Conservation (phyloP, 1,140 invertebrate genomes). For the Pseudachorutes palmiensis region DNA sequence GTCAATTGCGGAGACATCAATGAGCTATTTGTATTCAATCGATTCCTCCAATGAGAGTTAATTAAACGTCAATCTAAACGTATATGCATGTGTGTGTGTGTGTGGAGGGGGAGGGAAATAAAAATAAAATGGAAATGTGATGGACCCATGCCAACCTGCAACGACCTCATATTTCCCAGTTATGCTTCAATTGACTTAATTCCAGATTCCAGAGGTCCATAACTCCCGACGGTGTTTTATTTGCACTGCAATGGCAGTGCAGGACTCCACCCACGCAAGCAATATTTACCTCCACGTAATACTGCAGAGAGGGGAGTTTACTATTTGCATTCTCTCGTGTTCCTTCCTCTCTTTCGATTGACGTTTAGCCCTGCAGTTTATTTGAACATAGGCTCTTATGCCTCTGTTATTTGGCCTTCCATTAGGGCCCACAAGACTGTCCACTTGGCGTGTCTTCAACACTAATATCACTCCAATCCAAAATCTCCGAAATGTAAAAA, state of each 20-base stretch:
- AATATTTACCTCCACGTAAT: no score
- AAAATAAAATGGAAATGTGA: background rate
- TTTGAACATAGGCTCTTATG: background rate
- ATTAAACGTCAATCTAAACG: constrained; percentile 4
- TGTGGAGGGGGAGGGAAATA: background rate
- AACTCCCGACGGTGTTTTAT: background rate
- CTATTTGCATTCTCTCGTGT: background rate
- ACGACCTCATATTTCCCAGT: background rate
- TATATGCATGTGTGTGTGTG: no score
- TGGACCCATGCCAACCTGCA: background rate
- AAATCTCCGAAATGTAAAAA: background rate
- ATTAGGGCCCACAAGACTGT: constrained; percentile 1
- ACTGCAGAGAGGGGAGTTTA: no score
- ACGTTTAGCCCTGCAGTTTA: background rate
- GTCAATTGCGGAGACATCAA: background rate
- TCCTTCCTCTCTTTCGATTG: background rate
- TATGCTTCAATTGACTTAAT: background rate
- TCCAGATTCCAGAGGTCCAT: background rate
- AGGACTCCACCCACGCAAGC: no score
- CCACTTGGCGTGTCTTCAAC: background rate
- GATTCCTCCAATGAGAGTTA: constrained; percentile 4
- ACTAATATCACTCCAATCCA: background rate
- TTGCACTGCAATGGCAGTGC: no score
- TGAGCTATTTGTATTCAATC: background rate
- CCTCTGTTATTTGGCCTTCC: background rate